phyloP scores from a whole-genome alignment of 2,797 vertebrate genomes.

The Champsocephalus gunnari region DNA sequence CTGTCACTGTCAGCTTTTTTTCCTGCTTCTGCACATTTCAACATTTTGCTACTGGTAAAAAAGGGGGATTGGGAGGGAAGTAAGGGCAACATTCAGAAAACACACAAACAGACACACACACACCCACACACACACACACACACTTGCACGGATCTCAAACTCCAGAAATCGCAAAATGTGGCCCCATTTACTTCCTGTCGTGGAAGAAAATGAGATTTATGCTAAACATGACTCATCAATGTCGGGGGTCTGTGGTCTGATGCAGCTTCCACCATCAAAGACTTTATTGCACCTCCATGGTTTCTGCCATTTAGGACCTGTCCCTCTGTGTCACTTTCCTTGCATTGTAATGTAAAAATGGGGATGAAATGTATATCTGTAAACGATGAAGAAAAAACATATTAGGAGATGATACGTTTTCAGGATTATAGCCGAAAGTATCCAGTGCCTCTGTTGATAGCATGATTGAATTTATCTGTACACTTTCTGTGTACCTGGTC shows the following conservation, averaged over 20 bases:
- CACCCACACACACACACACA: slow-evolving; percentile 41
- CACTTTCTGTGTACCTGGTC: no score
- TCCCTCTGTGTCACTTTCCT: neutral
- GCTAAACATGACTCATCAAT: slow-evolving; percentile 50
- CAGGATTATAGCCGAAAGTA: neutral
- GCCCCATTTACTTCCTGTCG: slow-evolving; percentile 50
- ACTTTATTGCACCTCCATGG: neutral
- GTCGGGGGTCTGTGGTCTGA: neutral
- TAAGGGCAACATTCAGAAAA: slow-evolving; percentile 47
- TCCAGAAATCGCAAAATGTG: slow-evolving; percentile 37
- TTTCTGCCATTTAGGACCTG: neutral
- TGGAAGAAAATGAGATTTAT: slow-evolving; percentile 14
- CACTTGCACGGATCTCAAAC: slow-evolving; percentile 37
- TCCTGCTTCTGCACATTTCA: slow-evolving; percentile 62
- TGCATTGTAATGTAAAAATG: neutral
- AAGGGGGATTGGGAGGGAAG: slow-evolving; percentile 57
- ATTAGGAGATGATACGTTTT: neutral
- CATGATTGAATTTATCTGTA: neutral
- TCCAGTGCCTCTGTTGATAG: neutral
- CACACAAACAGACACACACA: slow-evolving; percentile 23
- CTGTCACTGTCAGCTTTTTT: slow-evolving; percentile 43
- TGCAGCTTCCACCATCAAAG: neutral
- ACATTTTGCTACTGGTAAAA: slow-evolving; percentile 52
- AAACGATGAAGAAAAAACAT: neutral
- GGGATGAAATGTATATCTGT: neutral